A percentile compares a stretch with the other conserved stretches of the same genome.
Evolutionary conservation across 53 echinoderm and acorn worm genomes (phyloP).

Genomic region (Antedon mediterranea): DNA sequence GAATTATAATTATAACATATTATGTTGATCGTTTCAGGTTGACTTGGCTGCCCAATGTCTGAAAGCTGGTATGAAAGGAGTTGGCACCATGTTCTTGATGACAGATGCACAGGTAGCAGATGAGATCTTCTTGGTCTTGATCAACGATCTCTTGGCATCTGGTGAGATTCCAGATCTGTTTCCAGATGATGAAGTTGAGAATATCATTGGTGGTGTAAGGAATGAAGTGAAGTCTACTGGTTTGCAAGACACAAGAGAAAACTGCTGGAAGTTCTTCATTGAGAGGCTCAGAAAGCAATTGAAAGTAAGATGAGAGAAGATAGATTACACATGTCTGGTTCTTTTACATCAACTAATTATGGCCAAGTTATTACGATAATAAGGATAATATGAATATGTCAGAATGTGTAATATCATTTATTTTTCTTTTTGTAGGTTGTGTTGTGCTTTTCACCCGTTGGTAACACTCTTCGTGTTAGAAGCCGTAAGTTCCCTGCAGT

Average conservation of each 20-base stretch:
- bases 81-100: slow-evolving; percentile 92
- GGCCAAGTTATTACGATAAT: no score
- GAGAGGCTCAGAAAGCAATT: slow-evolving; percentile 66
- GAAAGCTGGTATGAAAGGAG: slow-evolving; percentile 83
- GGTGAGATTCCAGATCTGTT: slow-evolving; percentile 86
- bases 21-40: slow-evolving; percentile 23
- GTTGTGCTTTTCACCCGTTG: slow-evolving; percentile 91
- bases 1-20: no score
- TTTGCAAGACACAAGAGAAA: slow-evolving; percentile 80
- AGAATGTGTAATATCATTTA: background rate
- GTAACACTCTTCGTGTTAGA: slow-evolving; percentile 79
- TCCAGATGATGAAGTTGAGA: slow-evolving; percentile 81
- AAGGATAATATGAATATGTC: background rate
- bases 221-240: slow-evolving; percentile 88
- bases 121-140: slow-evolving; percentile 87
- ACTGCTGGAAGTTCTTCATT: slow-evolving; percentile 98
- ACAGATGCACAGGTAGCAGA: slow-evolving; percentile 94
- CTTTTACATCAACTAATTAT: no score
- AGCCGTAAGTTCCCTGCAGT: slow-evolving; percentile 92
- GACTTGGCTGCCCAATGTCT: slow-evolving; percentile 63
- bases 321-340: no score
- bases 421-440: slow-evolving; percentile 42
- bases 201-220: slow-evolving; percentile 76
- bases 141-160: slow-evolving; percentile 85
- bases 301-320: slow-evolving; percentile 34